Evolutionary conservation across 2,797 vertebrate genomes (phyloP), one percentile per base, ranked within the genome.

Genomic region (Chloroceryle inda): DNA sequence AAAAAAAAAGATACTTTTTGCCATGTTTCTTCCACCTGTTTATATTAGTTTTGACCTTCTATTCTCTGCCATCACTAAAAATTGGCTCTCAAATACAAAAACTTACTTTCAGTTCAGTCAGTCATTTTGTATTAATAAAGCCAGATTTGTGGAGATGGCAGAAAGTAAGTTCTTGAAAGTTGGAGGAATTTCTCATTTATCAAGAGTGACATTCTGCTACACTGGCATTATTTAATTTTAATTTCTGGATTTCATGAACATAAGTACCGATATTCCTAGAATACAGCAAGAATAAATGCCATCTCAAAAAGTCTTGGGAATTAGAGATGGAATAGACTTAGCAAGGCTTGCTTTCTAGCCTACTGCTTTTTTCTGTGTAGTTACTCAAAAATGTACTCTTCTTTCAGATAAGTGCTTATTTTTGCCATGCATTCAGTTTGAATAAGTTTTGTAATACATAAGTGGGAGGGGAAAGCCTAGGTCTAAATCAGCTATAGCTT

Each of bases 181-280:
- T 79, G 26, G 11, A 40, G 45, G 31, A 50, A 2, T 79, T 73
- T 71, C 42, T 89, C 8, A n/a, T 21, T 8, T 23, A 3, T 22
- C 67, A 42, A 21, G 31, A 80, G 29, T 20, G 31, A 24, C 20
- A 3, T 7, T 72, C 37, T 58, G 4, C 23, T 44, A 17, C 47
- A 37, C 14, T 66, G 12, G 6, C 12, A 20, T 33, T 73, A 68
- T 74, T 88, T n/a, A 22, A 42, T 88, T 92, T 89, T 67, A 61
- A 37, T 92, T 76, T 92, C 38, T 92, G 55, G 31, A 47, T 76
- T 92, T 87, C 44, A 8, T 73, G 56, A 47, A 81, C 64, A 44
- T 67, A 40, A 68, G 10, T 19, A 59, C 47, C 61, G 63, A 56
- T 91, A 73, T 47, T 85, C 47, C 59, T 16, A 47, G 71, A 81